These are phyloP conservation scores for Betta splendens DNA, from an alignment of 2,797 vertebrate species.

Conservation along the genomic window DNA sequence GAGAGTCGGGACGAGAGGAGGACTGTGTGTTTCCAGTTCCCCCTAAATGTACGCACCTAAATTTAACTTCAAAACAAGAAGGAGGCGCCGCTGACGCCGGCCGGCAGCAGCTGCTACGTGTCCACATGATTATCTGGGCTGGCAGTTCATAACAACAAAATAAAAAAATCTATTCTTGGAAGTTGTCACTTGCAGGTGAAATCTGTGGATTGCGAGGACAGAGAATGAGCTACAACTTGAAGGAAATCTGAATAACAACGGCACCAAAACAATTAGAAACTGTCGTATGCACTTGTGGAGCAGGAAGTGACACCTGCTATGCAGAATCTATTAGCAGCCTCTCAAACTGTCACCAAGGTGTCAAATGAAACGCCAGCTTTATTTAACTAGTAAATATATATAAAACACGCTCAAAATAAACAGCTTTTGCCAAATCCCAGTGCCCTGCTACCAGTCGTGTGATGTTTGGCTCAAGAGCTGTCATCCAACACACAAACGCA, in stretches of 20 bases:
- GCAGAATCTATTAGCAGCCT: constrained; percentile 34
- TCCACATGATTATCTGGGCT: neutral
- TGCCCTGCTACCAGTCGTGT: constrained; percentile 10
- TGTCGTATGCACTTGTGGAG: constrained; percentile 17
- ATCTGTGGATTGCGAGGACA: constrained; percentile 10
- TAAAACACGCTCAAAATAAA: constrained; percentile 44
- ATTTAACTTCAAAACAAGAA: constrained; percentile 1
- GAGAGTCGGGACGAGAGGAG: too few relatives aligned
- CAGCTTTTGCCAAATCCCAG: constrained; percentile 16
- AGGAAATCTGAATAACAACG: constrained; percentile 3
- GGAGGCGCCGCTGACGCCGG: neutral
- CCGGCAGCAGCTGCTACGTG: neutral
- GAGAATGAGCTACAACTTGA: constrained; percentile 11
- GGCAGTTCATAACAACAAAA: neutral
- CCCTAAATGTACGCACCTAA: neutral
- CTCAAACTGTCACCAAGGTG: constrained; percentile 43
- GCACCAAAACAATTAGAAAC: constrained; percentile 4
- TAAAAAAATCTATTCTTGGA: constrained; percentile 20
- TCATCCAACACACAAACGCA: constrained; percentile 19
- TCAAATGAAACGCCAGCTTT: constrained; percentile 45
- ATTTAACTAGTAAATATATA: constrained; percentile 51
- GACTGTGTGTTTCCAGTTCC: neutral
- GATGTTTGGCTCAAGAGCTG: constrained; percentile 33
- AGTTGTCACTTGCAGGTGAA: constrained; percentile 11
- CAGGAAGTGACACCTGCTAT: constrained; percentile 22